phyloP scores from a whole-genome alignment of 2,888 invertebrate species.

The Drosophila sordidula region DNA sequence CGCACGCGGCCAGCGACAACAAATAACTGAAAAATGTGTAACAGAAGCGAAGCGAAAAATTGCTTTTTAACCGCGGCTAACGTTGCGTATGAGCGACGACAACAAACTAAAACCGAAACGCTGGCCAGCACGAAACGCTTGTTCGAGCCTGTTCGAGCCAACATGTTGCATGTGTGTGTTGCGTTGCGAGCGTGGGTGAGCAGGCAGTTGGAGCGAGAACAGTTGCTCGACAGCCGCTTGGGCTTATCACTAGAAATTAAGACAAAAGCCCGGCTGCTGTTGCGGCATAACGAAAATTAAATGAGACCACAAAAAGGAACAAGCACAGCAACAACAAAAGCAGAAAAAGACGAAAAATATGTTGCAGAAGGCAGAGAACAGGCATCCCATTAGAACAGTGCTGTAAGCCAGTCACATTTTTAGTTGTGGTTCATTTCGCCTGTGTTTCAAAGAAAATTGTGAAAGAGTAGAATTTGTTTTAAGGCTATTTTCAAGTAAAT shows the following conservation, averaged over 20 bases:
- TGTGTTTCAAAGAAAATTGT: background rate
- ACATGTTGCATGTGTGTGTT: constrained; percentile 43
- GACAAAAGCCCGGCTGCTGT: constrained; percentile 53
- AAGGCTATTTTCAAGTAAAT: background rate
- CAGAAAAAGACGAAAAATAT: background rate
- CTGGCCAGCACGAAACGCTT: constrained; percentile 14
- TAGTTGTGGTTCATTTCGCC: constrained; percentile 14
- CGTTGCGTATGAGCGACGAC: constrained; percentile 70
- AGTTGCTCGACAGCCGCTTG: constrained; percentile 31
- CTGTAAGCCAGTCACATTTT: constrained; percentile 14
- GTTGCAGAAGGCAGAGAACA: background rate
- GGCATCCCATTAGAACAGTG: background rate
- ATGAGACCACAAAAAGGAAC: constrained; percentile 57
- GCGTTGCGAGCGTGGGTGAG: constrained; percentile 7
- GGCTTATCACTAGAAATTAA: constrained; percentile 77
- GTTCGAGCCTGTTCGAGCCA: constrained; percentile 40
- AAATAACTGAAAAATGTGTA: constrained; percentile 56
- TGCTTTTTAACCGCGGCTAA: constrained; percentile 46
- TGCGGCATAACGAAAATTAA: constrained; percentile 58
- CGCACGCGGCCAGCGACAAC: constrained; percentile 60
- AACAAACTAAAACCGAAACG: constrained; percentile 50
- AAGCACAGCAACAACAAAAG: constrained; percentile 6
- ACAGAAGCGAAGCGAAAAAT: constrained; percentile 3
- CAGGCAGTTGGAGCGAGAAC: background rate
- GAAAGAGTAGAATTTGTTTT: background rate